Conservation (phyloP, 2,888 invertebrate species). For the Nemotelus nigrinus region DNA sequence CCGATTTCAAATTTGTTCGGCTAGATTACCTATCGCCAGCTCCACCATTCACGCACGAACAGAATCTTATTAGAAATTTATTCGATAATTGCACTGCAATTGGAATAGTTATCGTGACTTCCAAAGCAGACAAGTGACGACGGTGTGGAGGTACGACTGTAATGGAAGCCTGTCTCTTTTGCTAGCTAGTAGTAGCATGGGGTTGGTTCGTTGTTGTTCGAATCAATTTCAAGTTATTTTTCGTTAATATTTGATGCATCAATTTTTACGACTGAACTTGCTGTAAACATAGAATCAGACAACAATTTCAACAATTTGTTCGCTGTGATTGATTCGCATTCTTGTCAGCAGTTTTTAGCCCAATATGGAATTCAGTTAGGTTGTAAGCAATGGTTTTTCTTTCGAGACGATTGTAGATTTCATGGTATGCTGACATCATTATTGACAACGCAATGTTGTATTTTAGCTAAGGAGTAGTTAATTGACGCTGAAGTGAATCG, state of each 20-base stretch:
- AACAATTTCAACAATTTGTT: not conserved
- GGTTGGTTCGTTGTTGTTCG: not conserved
- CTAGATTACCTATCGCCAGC: constrained; percentile 31
- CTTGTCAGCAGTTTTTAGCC: not conserved
- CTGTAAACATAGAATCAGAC: not conserved
- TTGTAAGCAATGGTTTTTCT: too few species aligned
- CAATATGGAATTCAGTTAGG: too few species aligned
- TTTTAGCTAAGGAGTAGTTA: too few species aligned
- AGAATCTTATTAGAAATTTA: constrained; percentile 51
- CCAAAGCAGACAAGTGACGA: constrained; percentile 10
- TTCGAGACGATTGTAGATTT: too few species aligned
- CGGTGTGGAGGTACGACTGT: too few species aligned
- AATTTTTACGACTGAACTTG: constrained; percentile 8
- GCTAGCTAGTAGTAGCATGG: not conserved
- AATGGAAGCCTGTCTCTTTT: too few species aligned
- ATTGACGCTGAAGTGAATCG: too few species aligned
- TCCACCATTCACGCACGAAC: constrained; percentile 43
- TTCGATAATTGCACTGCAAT: constrained; percentile 48
- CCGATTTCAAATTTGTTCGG: not conserved
- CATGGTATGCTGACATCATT: too few species aligned
- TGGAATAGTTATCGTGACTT: constrained; percentile 41
- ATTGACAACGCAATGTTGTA: too few species aligned
- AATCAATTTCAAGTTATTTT: constrained; percentile 22
- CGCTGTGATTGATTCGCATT: not conserved
- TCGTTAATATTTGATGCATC: constrained; percentile 25